Conservation (phyloP, 2,113 vertebrate species). For the Danionella cerebrum region DNA sequence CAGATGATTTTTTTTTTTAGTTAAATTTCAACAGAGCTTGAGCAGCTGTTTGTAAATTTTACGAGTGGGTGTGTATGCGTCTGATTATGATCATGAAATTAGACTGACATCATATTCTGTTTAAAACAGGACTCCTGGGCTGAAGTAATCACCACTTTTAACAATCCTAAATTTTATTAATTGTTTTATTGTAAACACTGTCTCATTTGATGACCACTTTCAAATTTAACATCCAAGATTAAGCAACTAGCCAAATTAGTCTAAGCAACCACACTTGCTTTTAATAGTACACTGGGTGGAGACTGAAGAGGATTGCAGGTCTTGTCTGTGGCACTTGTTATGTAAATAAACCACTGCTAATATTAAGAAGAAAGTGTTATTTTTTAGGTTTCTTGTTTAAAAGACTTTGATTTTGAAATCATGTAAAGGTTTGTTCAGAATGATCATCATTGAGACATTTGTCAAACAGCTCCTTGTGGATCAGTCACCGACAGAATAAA, state of each 20-base stretch:
- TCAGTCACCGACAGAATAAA: too few relatives aligned
- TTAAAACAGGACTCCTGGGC: conserved; percentile 13
- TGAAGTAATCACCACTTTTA: not conserved
- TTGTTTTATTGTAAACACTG: too few relatives aligned
- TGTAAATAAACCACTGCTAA: too few relatives aligned
- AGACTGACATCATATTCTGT: conserved; percentile 38
- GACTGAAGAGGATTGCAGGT: conserved; percentile 6
- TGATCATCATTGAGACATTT: too few relatives aligned
- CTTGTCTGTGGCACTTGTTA: too few relatives aligned
- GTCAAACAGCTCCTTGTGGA: too few relatives aligned
- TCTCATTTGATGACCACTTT: not conserved
- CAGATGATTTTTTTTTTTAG: conserved; percentile 49
- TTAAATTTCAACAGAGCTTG: conserved; percentile 38
- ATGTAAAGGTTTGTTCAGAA: too few relatives aligned
- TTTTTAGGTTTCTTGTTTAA: not conserved
- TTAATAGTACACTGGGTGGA: conserved; percentile 6
- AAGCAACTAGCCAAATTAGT: not conserved
- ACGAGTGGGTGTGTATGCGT: conserved; percentile 1
- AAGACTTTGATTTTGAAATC: too few relatives aligned
- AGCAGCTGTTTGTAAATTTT: conserved; percentile 1
- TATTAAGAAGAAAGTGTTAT: not conserved
- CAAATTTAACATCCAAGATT: not conserved
- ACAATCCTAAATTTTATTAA: too few relatives aligned
- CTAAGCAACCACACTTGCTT: conserved; percentile 1
- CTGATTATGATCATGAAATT: conserved; percentile 26